These are phyloP conservation scores for Thyatira batis DNA, from an alignment of 2,888 invertebrate species.

Conservation along the genomic window DNA sequence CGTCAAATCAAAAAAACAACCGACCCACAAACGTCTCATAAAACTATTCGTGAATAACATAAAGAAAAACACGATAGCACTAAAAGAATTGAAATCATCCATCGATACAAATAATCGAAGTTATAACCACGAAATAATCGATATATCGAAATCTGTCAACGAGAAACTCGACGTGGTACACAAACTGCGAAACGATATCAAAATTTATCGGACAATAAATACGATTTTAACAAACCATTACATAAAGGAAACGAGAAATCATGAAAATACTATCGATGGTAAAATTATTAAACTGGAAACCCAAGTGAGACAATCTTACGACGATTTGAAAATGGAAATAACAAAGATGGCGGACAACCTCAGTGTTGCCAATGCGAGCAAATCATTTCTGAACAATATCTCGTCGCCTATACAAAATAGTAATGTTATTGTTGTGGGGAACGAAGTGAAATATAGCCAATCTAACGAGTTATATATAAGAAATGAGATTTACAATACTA, in stretches of 20 bases:
- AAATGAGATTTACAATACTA: slow-evolving; percentile 70
- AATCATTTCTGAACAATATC: slow-evolving; percentile 36
- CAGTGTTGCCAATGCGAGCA: slow-evolving; percentile 52
- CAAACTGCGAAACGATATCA: slow-evolving; percentile 73
- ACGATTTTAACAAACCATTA: slow-evolving; percentile 75
- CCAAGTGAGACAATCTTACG: slow-evolving; percentile 63
- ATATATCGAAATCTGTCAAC: slow-evolving; percentile 62
- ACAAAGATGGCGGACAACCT: slow-evolving; percentile 45
- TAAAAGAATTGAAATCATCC: slow-evolving; percentile 60
- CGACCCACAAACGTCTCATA: slow-evolving; percentile 49
- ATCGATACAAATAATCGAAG: slow-evolving; percentile 50
- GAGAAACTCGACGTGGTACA: slow-evolving; percentile 73
- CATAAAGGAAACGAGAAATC: slow-evolving; percentile 66
- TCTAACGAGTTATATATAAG: slow-evolving; percentile 57
- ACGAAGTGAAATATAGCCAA: slow-evolving; percentile 57
- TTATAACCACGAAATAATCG: slow-evolving; percentile 56
- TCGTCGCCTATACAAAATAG: slow-evolving; percentile 60
- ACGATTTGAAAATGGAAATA: slow-evolving; percentile 58
- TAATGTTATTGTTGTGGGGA: slow-evolving; percentile 64
- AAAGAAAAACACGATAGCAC: slow-evolving; percentile 65
- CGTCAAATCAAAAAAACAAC: slow-evolving; percentile 42
- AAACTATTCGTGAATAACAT: slow-evolving; percentile 57
- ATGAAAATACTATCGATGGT: slow-evolving; percentile 59
- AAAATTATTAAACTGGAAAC: slow-evolving; percentile 66
- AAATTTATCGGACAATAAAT: slow-evolving; percentile 74